Conservation (phyloP, 2,113 vertebrate species). For the Chrysochloris asiatica region DNA sequence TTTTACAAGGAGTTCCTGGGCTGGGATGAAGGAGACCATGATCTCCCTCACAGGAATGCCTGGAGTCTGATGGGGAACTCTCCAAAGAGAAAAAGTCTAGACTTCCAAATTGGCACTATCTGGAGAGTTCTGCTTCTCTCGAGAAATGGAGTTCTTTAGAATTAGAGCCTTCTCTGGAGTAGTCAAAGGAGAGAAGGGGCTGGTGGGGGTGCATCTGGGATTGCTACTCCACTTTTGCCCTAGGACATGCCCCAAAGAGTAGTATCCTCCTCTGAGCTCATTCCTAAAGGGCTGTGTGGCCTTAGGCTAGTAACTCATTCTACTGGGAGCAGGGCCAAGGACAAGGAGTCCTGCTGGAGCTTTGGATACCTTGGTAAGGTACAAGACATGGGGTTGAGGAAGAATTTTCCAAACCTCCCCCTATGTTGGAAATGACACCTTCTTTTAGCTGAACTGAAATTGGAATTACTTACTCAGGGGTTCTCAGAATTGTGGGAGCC, state of each 20-base stretch:
- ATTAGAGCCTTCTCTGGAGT: not conserved
- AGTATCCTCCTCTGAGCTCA: not conserved
- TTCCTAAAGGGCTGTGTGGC: not conserved
- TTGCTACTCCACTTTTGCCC: too few relatives aligned
- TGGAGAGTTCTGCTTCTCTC: not conserved
- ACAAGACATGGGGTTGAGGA: too few relatives aligned
- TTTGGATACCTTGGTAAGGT: not conserved
- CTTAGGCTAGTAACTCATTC: not conserved
- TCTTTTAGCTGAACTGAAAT: not conserved
- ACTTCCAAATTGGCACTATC: not conserved
- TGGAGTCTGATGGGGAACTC: not conserved
- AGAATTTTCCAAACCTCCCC: not conserved
- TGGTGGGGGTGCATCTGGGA: not conserved
- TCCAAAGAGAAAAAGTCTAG: not conserved
- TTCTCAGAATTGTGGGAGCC: not conserved
- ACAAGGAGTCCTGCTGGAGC: not conserved
- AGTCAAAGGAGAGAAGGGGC: not conserved
- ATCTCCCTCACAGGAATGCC: rapidly evolving
- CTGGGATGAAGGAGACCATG: not conserved
- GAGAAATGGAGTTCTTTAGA: not conserved
- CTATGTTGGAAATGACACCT: not conserved
- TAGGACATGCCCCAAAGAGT: not conserved
- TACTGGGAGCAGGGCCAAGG: not conserved
- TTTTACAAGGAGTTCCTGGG: not conserved
- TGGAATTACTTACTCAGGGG: not conserved